Evolutionary conservation across 2,113 vertebrate species (phyloP), one percentile per base, ranked within the genome.

Genomic region (Spheniscus mendiculus): DNA sequence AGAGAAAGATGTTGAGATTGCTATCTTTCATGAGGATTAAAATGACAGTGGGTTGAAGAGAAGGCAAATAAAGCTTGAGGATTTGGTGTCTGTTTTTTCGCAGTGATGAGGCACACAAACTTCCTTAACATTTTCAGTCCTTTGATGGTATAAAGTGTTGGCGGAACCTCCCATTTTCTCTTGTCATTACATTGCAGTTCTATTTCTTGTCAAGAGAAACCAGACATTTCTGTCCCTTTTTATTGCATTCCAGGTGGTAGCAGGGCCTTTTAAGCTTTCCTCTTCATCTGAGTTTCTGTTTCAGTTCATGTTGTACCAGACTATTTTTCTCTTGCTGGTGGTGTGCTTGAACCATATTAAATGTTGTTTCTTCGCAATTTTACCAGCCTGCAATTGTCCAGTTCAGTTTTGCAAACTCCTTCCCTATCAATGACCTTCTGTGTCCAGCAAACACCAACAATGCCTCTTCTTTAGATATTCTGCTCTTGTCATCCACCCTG

Each of bases 11-110:
- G 92, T 93, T 96, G 93, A 98, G 95, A 97, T 96, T 97, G 81
- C 96, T 95, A 72, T 98, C 97, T 98, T 97, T 96, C 98, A 90
- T 89, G 80, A 90, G 50, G 92, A 97, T 97, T 97, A 95, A 97
- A 97, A 97, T 93, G 94, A 91, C 56, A 67, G 67, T 77, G 44
- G 71, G 53, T 87, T 90, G 73, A 96, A 95, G 55, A 81, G 92
- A 96, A 82, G 61, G 52, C 90, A 97, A 97, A 97, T 91, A 97
- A 84, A 97, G 74, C 65, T 71, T 66, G 58, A 96, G 77, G 76
- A 93, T 95, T 89, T 91, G 62, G 36, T 84, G 20, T 91, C 65
- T 94, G n/a, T 76, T 95, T 49, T 95, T 91, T 93, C 90, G 61
- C 91, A 72, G 56, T 83, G 84, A 36, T 88, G 73, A 92, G 44